Conservation (phyloP, 2,113 vertebrate genomes). For the Hystrix cristata region DNA sequence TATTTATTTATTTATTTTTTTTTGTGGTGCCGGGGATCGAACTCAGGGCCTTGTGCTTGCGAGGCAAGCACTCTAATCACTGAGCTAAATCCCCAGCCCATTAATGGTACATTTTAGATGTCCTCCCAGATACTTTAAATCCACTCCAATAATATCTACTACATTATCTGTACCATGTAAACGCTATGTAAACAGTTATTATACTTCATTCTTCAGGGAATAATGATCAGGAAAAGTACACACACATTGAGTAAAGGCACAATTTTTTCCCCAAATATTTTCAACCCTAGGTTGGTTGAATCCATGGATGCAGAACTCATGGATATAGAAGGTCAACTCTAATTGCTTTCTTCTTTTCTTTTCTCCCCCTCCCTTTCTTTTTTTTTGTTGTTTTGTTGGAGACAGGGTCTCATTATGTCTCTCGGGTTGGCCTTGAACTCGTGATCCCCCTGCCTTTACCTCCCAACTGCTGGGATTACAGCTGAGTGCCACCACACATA, state of each 20-base stretch:
- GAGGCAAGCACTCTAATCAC: too few species aligned
- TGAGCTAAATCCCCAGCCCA: too few species aligned
- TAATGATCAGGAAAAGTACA: not conserved
- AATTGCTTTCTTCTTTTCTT: not conserved
- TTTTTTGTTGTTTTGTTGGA: not conserved
- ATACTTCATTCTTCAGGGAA: not conserved
- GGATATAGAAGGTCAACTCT: not conserved
- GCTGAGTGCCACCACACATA: not conserved
- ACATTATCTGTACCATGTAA: not conserved
- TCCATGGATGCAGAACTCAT: not conserved
- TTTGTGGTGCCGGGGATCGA: too few species aligned
- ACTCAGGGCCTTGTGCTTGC: too few species aligned
- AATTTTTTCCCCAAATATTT: not conserved
- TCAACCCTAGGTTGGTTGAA: not conserved
- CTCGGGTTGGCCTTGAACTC: not conserved
- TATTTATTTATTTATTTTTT: too few species aligned
- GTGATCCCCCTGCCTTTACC: not conserved
- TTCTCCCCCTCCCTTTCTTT: not conserved
- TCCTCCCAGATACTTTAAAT: not conserved
- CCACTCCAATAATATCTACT: not conserved
- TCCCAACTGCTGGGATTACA: not conserved
- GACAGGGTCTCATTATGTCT: not conserved
- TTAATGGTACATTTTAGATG: not conserved
- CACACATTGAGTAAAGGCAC: not conserved
- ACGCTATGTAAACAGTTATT: not conserved